Evolutionary conservation across 2,888 invertebrate genomes (phyloP).

Genomic region (Rotaria magnacalcarata): DNA sequence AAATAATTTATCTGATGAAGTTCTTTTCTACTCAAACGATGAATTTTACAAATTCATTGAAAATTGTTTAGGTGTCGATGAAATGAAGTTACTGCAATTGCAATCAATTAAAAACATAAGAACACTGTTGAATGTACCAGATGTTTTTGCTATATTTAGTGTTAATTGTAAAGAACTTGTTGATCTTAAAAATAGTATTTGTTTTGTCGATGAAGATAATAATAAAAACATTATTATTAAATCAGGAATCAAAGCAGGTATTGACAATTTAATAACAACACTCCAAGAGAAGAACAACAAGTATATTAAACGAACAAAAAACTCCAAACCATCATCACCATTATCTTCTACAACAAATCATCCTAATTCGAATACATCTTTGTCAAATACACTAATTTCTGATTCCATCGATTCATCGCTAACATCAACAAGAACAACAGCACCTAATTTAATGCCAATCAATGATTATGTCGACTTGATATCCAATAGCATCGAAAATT

Average conservation of each 20-base stretch:
- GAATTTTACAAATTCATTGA: constrained; percentile 1
- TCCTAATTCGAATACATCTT: not conserved
- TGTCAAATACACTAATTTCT: not conserved
- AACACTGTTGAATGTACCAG: not conserved
- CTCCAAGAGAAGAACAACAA: not conserved
- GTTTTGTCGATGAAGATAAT: not conserved
- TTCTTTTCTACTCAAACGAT: not conserved
- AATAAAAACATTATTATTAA: not conserved
- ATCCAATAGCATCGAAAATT: no score
- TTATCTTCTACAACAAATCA: not conserved
- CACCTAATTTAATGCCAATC: no score
- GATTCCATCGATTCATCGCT: not conserved
- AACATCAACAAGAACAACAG: not conserved
- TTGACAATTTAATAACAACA: not conserved
- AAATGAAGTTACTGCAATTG: not conserved
- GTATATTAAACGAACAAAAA: constrained; percentile 1
- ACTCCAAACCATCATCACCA: not conserved
- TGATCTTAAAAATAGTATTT: not conserved
- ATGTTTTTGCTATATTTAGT: not conserved
- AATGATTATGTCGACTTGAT: no score
- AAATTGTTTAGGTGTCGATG: not conserved
- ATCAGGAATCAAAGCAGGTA: not conserved
- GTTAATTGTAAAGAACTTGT: not conserved
- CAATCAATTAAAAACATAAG: not conserved
- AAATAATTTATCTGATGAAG: not conserved